Conservation (phyloP, 2,113 vertebrate genomes). For the Aegotheles bennettii region DNA sequence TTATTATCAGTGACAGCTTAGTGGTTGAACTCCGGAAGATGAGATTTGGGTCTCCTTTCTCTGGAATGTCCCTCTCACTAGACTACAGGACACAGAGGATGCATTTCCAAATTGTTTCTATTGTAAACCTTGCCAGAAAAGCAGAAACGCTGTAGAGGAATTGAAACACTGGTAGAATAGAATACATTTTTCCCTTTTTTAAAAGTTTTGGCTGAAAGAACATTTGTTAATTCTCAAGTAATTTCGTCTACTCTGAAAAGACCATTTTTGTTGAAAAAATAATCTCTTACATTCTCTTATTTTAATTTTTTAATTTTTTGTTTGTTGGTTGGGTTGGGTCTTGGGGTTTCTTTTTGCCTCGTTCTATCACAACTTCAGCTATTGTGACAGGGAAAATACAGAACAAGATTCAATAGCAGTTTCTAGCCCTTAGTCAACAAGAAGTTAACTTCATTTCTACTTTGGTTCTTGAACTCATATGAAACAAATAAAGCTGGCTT, state of each 20-base stretch:
- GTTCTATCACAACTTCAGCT: background rate
- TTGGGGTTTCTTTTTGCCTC: background rate
- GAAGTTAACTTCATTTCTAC: background rate
- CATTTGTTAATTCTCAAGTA: background rate
- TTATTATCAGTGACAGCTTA: background rate
- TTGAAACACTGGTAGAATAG: background rate
- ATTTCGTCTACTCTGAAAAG: background rate
- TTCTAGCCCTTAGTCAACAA: background rate
- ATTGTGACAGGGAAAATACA: background rate
- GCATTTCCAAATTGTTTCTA: background rate
- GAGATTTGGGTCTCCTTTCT: background rate
- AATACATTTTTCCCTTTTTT: fast-evolving
- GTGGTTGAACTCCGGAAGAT: background rate
- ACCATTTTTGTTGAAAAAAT: background rate
- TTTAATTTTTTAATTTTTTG: background rate
- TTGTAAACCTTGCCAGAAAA: background rate
- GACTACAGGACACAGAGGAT: background rate
- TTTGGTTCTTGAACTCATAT: background rate
- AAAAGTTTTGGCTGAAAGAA: background rate
- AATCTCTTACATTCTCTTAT: background rate
- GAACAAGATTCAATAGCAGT: background rate
- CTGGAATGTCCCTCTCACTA: background rate
- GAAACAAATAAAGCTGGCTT: background rate
- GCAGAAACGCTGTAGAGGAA: background rate
- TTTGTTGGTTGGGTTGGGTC: background rate